These are phyloP conservation scores for Biston betularia DNA, from an alignment of 2,888 invertebrate species.

Conservation along the genomic window DNA sequence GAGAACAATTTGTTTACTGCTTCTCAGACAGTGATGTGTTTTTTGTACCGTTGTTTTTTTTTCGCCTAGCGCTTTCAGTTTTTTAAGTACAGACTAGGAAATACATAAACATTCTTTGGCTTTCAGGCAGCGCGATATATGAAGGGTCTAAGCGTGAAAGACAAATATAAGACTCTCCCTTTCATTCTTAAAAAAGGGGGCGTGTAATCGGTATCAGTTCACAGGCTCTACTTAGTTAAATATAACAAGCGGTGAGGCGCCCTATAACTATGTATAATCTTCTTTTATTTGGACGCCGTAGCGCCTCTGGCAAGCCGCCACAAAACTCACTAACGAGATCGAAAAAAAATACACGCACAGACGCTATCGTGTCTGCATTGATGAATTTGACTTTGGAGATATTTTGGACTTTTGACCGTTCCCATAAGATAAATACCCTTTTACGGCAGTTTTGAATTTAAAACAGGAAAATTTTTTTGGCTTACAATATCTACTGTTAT, in stretches of 20 bases:
- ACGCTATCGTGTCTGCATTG: conserved; percentile 65
- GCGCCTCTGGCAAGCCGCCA: conserved; percentile 70
- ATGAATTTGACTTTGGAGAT: conserved; percentile 64
- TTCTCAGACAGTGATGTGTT: conserved; percentile 33
- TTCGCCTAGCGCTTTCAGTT: background rate
- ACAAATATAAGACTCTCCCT: conserved; percentile 53
- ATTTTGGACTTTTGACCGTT: conserved; percentile 51
- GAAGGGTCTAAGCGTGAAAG: conserved; percentile 47
- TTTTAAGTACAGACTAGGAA: background rate
- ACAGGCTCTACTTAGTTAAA: conserved; percentile 81
- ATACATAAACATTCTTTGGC: background rate
- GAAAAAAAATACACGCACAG: conserved; percentile 68
- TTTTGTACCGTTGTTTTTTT: conserved; percentile 3
- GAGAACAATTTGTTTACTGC: conserved; percentile 36
- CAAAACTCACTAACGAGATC: conserved; percentile 78
- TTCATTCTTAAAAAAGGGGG: conserved; percentile 64
- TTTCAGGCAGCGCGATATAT: conserved; percentile 5
- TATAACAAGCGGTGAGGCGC: conserved; percentile 79
- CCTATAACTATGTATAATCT: conserved; percentile 83
- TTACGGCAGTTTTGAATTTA: conserved; percentile 26
- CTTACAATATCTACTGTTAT: background rate
- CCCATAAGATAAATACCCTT: conserved; percentile 41
- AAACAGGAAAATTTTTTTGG: background rate
- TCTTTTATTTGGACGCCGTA: conserved; percentile 76
- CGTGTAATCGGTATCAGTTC: conserved; percentile 75